Conservation (phyloP, 2,888 invertebrate genomes). For the Perithous albicinctus region DNA sequence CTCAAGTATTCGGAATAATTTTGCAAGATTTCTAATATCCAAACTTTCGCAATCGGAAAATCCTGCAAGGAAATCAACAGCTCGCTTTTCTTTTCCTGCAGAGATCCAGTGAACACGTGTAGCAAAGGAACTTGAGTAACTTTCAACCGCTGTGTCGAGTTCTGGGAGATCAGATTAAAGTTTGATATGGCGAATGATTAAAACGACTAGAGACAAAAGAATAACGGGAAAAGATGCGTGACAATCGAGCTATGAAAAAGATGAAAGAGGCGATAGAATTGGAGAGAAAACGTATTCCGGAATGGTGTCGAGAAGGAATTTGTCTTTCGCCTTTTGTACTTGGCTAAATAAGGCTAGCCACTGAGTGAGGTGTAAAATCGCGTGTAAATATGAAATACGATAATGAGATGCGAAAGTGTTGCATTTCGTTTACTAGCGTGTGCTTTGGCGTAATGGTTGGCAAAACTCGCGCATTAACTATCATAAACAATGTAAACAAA, state of each 20-base stretch:
- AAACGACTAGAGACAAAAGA: neutral
- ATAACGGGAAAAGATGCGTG: constrained; percentile 7
- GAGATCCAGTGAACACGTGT: neutral
- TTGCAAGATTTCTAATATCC: neutral
- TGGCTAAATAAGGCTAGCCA: neutral
- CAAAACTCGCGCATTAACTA: neutral
- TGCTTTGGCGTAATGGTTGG: neutral
- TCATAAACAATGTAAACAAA: neutral
- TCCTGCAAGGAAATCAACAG: neutral
- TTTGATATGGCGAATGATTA: constrained; percentile 18
- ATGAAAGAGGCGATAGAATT: neutral
- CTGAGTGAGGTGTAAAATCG: constrained; percentile 2
- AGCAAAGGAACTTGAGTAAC: constrained; percentile 40
- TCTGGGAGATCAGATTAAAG: constrained; percentile 35
- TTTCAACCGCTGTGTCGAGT: constrained; percentile 7
- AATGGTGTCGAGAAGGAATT: neutral
- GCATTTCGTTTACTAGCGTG: neutral
- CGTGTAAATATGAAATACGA: neutral
- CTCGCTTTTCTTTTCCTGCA: neutral
- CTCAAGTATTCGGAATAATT: neutral
- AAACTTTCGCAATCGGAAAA: constrained; percentile 8
- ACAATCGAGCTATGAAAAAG: neutral
- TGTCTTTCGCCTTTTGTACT: neutral
- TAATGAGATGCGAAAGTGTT: constrained; percentile 11
- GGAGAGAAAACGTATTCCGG: neutral